These are phyloP conservation scores for Temnothorax curvispinosus DNA, from an alignment of 1,140 invertebrate genomes.

Conservation along the genomic window DNA sequence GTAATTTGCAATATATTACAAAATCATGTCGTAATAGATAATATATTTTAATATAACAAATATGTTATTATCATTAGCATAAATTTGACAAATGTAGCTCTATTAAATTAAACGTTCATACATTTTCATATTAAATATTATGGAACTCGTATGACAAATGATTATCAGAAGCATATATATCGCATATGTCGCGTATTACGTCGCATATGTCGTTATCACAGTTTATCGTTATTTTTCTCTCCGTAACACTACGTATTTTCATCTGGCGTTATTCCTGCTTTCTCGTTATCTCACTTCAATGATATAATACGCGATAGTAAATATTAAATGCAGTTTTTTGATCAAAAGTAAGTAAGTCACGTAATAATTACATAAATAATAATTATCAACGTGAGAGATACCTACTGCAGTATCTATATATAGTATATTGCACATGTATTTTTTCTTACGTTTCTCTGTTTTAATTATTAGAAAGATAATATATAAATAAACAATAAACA, in stretches of 20 bases:
- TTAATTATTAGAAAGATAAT: neutral
- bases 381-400: neutral
- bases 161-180: neutral
- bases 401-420: neutral
- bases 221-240: neutral
- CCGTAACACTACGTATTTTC: neutral
- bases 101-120: neutral
- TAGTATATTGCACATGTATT: neutral
- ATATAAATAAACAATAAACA: neutral
- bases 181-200: neutral
- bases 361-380: neutral
- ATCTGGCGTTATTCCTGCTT: neutral
- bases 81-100: neutral
- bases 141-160: conserved; percentile 1
- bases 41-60: neutral
- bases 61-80: neutral
- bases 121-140: neutral
- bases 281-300: neutral
- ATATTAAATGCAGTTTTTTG: neutral
- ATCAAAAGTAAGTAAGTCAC: neutral
- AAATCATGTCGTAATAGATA: neutral
- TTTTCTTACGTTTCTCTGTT: neutral
- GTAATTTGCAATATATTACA: neutral
- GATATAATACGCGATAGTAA: neutral
- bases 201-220: neutral